Conservation (phyloP, 2,888 invertebrate species). For the Drosophila anceps region DNA sequence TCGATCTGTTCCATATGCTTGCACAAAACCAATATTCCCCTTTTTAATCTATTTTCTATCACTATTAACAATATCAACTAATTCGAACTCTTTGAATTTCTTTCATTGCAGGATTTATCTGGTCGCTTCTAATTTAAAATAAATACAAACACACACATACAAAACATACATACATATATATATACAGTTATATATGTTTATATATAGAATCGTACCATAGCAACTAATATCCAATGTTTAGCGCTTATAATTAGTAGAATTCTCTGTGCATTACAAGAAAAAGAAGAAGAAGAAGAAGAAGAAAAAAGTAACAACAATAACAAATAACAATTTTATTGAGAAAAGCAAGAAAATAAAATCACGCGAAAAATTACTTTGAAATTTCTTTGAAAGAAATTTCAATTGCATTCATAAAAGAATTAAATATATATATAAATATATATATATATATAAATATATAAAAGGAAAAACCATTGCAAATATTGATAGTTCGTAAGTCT, state of each 20-base stretch:
- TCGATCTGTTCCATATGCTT: too few relatives aligned
- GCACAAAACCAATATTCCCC: background rate
- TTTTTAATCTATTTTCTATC: background rate
- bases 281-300: background rate
- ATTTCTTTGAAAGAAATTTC: conserved; percentile 57
- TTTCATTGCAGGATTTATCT: conserved; percentile 80
- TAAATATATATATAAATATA: too few relatives aligned
- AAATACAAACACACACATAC: conserved; percentile 43
- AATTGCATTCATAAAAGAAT: conserved; percentile 21
- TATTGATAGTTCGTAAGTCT: conserved; percentile 63
- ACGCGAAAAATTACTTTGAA: conserved; percentile 14
- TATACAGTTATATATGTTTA: conserved; percentile 13
- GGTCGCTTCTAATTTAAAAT: conserved; percentile 82
- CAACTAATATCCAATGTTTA: conserved; percentile 71
- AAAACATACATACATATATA: conserved; percentile 40
- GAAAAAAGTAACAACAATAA: too few relatives aligned
- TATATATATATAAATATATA: background rate
- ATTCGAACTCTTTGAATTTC: conserved; percentile 1
- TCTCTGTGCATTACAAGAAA: conserved; percentile 54
- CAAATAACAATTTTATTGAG: conserved; percentile 15
- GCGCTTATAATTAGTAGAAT: conserved; percentile 75
- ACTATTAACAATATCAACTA: conserved; percentile 10
- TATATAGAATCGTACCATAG: conserved; percentile 50
- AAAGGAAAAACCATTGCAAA: conserved; percentile 27
- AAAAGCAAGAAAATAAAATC: conserved; percentile 11